Evolutionary conservation across 2,888 invertebrate genomes (phyloP), one percentile per base, ranked within the genome.

Genomic region (Toxonevra muliebris): DNA sequence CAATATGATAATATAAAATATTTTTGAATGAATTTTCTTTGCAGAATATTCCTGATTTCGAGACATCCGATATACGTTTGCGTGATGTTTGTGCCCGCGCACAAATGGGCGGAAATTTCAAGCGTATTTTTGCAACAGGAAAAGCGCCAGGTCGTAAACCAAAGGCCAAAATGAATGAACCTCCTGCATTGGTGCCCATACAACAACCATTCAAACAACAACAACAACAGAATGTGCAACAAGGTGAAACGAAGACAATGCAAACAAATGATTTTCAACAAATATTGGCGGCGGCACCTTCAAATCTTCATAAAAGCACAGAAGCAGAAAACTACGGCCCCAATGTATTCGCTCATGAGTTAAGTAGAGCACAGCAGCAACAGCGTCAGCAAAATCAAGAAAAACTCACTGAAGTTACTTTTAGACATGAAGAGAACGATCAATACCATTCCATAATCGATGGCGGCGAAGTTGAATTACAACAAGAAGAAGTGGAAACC

Each of bases 1-100:
- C 2, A 61, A 13, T 41, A 10, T 40, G 13, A 2, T 9, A 48
- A 19, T 43, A 59, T 30, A 4, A 4, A 30, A 30, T 54, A 40
- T 54, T 41, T 50, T 53, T 41, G 15, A 15, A 13, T 10, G 53
- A 30, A 43, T 17, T 45, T 69, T 9, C 50, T 52, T 87, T 86
- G 10, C 79, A 92, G 90, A 88, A 89, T 76, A 90, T 92, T 80
- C 91, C 92, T 17, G 93, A 94, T 82, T 87, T 94, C 62, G 91
- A 92, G 77, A 93, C 92, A 13, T 88, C 89, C 75, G 93, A 92
- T 60, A 91, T 95, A 74, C 90, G 91, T 10, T 84, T 95, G 63
- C 89, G 92, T 75, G 95, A 91, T 71, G 81, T 86, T 12, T 82
- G 82, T 69, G 80, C 81, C 2, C 76, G 85, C 17, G 83, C 85